Evolutionary conservation across 2,113 vertebrate species (phyloP).

Genomic region (Tylochromis polylepis): DNA sequence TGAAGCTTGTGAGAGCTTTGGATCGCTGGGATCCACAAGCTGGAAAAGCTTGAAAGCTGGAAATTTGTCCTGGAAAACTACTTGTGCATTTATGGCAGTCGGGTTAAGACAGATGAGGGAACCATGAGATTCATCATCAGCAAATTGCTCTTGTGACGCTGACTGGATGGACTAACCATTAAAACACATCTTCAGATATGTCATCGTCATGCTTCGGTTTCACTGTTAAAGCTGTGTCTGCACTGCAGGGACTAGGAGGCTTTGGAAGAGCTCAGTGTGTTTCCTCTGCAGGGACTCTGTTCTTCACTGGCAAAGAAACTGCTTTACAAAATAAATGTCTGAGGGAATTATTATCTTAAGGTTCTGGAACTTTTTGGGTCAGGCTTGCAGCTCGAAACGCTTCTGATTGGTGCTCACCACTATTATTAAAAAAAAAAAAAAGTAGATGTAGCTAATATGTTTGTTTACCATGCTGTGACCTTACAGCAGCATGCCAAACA

Average conservation of each 20-base stretch:
- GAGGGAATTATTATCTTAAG: not conserved
- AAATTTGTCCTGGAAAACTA: not conserved
- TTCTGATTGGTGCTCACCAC: not conserved
- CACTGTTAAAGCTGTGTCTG: not conserved
- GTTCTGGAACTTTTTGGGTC: not conserved
- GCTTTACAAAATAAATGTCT: not conserved
- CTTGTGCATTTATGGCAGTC: not conserved
- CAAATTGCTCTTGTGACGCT: not conserved
- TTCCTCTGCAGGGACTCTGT: not conserved
- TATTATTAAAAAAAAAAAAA: not conserved
- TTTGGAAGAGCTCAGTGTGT: not conserved
- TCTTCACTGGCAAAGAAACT: not conserved
- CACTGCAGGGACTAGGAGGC: not conserved
- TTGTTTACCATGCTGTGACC: not conserved
- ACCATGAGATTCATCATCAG: not conserved
- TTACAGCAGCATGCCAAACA: not conserved
- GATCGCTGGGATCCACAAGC: not conserved
- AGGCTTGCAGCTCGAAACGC: fast-evolving
- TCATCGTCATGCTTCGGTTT: not conserved
- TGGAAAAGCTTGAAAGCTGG: not conserved
- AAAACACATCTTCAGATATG: not conserved
- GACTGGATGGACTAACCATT: not conserved
- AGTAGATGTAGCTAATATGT: not conserved
- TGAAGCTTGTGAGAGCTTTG: not conserved
- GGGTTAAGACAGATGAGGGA: not conserved